phyloP scores from a whole-genome alignment of 2,888 invertebrate genomes.

The Drosophila seclusa region DNA sequence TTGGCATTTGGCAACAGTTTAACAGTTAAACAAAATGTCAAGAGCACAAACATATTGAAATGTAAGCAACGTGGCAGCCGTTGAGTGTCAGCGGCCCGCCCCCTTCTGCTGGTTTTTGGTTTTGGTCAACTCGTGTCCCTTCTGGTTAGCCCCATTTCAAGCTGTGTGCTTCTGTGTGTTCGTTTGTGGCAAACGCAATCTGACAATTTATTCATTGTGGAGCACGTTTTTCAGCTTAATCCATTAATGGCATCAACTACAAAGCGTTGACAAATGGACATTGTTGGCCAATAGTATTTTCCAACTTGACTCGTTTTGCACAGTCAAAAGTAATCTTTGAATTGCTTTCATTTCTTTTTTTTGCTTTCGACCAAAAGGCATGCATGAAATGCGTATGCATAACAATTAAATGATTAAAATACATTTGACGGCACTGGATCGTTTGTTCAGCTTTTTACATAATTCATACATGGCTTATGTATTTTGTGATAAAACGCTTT shows the following conservation, averaged over 20 bases:
- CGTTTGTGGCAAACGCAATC: conserved; percentile 52
- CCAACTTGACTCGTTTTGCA: conserved; percentile 20
- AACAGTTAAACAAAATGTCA: conserved; percentile 72
- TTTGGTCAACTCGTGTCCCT: conserved; percentile 36
- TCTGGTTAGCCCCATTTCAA: conserved; percentile 50
- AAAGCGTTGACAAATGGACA: conserved; percentile 60
- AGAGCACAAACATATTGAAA: conserved; percentile 73
- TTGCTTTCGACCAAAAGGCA: conserved; percentile 6
- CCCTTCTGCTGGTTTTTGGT: conserved; percentile 16
- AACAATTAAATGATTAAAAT: conserved; percentile 40
- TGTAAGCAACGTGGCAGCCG: conserved; percentile 63
- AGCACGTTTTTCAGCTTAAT: conserved; percentile 51
- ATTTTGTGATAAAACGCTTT: not conserved
- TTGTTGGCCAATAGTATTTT: conserved; percentile 8
- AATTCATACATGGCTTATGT: not conserved
- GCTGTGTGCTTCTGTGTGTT: conserved; percentile 16
- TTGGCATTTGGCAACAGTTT: conserved; percentile 74
- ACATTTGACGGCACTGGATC: conserved; percentile 3
- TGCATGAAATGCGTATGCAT: not conserved
- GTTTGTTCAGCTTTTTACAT: conserved; percentile 1
- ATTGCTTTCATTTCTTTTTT: conserved; percentile 15
- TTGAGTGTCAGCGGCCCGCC: conserved; percentile 3
- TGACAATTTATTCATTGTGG: conserved; percentile 77
- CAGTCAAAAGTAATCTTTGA: conserved; percentile 36
- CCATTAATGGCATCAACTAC: conserved; percentile 63